Percentiles rank a stretch among this genome's conserved stretches.
Conservation (phyloP, 2,797 vertebrate species). For the Argyrosomus regius region DNA sequence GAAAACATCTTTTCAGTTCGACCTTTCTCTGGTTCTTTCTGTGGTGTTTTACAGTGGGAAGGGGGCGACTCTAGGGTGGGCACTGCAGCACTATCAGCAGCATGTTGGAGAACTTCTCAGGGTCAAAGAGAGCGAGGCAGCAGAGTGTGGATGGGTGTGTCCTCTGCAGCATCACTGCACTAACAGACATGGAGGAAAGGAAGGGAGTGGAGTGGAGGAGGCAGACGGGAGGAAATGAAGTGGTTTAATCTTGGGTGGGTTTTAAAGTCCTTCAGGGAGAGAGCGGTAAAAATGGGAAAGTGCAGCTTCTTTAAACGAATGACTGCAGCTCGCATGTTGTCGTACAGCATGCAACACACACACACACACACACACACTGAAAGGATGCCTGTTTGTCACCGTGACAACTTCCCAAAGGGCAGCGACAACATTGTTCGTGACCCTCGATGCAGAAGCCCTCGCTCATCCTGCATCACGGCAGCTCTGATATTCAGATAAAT, state of each 20-base stretch:
- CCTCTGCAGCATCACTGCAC: constrained; percentile 81
- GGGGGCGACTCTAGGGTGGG: constrained; percentile 51
- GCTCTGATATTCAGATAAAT: constrained; percentile 28
- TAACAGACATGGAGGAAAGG: constrained; percentile 44
- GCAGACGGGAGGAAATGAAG: constrained; percentile 46
- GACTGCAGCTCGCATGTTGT: constrained; percentile 13
- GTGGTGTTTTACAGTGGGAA: constrained; percentile 15
- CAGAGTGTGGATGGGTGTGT: constrained; percentile 75
- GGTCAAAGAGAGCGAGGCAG: constrained; percentile 68
- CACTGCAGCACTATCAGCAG: constrained; percentile 77
- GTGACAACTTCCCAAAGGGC: constrained; percentile 45
- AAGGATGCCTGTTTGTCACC: constrained; percentile 36
- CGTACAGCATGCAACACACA: constrained; percentile 8
- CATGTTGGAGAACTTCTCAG: constrained; percentile 71
- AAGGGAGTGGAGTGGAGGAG: constrained; percentile 45
- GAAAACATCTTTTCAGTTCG: constrained; percentile 20
- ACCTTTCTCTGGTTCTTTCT: background rate
- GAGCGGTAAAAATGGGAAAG: constrained; percentile 28
- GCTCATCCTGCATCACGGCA: constrained; percentile 44
- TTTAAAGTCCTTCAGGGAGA: constrained; percentile 62
- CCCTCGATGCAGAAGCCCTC: constrained; percentile 55
- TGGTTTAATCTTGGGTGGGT: constrained; percentile 65
- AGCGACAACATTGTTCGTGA: constrained; percentile 54
- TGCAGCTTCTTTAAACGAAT: constrained; percentile 6
- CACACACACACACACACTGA: background rate